These are phyloP conservation scores for Platysternon megacephalum DNA, from an alignment of 2,113 vertebrate species.

Conservation along the genomic window DNA sequence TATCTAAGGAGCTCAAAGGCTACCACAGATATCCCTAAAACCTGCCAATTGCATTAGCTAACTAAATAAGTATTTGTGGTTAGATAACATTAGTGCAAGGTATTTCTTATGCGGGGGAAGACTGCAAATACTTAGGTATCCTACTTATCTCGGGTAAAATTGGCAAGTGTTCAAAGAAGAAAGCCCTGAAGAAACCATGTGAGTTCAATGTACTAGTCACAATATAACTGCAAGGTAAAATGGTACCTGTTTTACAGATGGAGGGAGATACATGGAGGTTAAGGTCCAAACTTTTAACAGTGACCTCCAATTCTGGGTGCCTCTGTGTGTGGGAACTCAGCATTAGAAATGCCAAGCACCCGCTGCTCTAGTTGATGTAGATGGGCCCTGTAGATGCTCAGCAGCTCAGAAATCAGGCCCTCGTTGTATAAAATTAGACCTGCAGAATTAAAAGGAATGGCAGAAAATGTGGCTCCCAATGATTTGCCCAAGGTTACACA, in stretches of 20 bases:
- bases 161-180: slow-evolving; percentile 1
- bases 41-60: not conserved
- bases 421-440: not conserved
- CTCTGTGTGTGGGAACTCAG: not conserved
- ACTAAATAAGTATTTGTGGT: not conserved
- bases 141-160: not conserved
- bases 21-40: slow-evolving; percentile 12
- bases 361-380: not conserved
- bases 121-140: not conserved
- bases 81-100: not conserved
- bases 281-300: not conserved
- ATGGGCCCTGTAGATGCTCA: not conserved
- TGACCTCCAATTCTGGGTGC: not conserved
- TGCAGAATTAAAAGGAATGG: not conserved
- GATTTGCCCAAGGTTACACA: not conserved
- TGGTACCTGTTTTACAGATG: not conserved
- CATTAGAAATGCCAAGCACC: not conserved
- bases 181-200: not conserved
- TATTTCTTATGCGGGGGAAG: not conserved
- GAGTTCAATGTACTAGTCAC: not conserved
- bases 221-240: not conserved
- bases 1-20: not conserved
- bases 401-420: not conserved
- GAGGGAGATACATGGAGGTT: not conserved
- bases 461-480: not conserved